phyloP scores from a whole-genome alignment of 2,888 invertebrate genomes.

The Cyclophora punctaria region DNA sequence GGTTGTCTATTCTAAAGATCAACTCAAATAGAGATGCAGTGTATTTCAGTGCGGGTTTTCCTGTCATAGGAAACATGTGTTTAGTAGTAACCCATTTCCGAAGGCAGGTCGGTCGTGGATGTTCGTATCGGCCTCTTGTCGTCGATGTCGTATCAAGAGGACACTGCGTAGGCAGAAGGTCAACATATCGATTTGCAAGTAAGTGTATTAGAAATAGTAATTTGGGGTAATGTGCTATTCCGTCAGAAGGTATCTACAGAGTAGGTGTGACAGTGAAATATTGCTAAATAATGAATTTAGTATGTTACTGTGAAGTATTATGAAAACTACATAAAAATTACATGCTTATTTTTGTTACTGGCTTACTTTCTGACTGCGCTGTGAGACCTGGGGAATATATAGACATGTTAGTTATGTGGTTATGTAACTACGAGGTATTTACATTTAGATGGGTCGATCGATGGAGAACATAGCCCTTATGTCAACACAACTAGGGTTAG shows the following conservation, averaged over 20 bases:
- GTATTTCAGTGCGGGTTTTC: not conserved
- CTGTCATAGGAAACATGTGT: conserved; percentile 14
- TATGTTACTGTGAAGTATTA: conserved; percentile 13
- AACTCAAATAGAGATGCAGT: no score
- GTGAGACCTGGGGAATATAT: conserved; percentile 72
- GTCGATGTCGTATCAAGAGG: conserved; percentile 8
- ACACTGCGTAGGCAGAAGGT: conserved; percentile 14
- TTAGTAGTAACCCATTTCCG: conserved; percentile 14
- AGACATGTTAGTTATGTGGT: conserved; percentile 48
- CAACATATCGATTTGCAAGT: conserved; percentile 40
- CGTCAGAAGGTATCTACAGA: conserved; percentile 16
- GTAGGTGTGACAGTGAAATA: conserved; percentile 21
- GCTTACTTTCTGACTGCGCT: conserved; percentile 71
- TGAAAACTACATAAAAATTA: conserved; percentile 26
- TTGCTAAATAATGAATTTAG: conserved; percentile 22
- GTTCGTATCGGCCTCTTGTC: conserved; percentile 8
- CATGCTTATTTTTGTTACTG: conserved; percentile 52
- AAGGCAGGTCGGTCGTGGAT: conserved; percentile 3
- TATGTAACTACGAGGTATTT: not conserved
- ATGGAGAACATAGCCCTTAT: no score
- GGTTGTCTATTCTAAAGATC: no score
- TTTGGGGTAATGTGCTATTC: conserved; percentile 26
- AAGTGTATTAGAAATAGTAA: conserved; percentile 39
- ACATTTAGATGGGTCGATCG: not conserved
- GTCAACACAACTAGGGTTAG: no score